These are phyloP conservation scores for Coelinius sp. DNA, from an alignment of 2,888 invertebrate genomes.

Conservation along the genomic window DNA sequence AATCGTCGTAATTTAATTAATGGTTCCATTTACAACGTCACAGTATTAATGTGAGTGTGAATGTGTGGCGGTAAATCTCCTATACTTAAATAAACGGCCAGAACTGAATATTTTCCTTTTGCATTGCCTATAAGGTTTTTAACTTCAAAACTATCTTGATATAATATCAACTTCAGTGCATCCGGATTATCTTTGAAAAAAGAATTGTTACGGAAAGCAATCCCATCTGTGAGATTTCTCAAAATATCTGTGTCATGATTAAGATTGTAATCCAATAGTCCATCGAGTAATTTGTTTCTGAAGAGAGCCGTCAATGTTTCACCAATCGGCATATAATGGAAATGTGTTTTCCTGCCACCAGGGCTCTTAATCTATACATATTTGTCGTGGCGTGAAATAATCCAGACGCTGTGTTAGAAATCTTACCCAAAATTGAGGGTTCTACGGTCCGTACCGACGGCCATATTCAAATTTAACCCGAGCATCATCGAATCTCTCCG, in stretches of 20 bases:
- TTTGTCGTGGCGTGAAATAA: background rate
- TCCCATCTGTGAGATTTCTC: background rate
- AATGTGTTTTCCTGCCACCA: background rate
- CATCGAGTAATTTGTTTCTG: background rate
- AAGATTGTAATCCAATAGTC: background rate
- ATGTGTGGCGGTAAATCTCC: slow-evolving; percentile 37
- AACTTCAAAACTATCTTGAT: slow-evolving; percentile 45
- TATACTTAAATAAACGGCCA: slow-evolving; percentile 41
- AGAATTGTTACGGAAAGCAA: background rate
- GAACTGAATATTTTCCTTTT: slow-evolving; percentile 41
- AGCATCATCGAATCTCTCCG: no score
- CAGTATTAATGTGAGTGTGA: slow-evolving; percentile 33
- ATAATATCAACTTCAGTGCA: background rate
- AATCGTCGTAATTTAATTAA: no score
- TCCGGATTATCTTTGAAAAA: background rate
- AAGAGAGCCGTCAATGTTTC: background rate
- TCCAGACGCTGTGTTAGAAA: no score
- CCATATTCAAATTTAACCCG: no score
- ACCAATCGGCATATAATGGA: background rate
- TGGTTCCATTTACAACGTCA: no score
- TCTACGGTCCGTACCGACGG: no score
- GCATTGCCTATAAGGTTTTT: slow-evolving; percentile 41
- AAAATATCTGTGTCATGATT: background rate
- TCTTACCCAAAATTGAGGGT: no score
- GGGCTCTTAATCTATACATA: background rate